Conservation (phyloP, 1,140 invertebrate species). For the Saccostrea echinata region DNA sequence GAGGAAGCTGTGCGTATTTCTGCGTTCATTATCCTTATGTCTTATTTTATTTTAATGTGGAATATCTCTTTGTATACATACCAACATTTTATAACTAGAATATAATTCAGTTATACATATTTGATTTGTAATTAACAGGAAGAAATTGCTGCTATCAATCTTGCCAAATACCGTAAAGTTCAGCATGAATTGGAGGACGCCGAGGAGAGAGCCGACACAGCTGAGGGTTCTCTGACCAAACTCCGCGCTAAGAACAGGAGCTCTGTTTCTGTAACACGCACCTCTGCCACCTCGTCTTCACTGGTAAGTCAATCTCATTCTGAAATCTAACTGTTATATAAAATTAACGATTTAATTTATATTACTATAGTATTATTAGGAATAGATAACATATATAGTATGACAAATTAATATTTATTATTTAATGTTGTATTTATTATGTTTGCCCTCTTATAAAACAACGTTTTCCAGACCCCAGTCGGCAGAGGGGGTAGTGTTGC, state of each 20-base stretch:
- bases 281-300: slow-evolving; percentile 61
- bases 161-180: slow-evolving; percentile 99
- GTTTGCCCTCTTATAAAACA: neutral
- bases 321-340: neutral
- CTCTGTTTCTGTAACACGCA: slow-evolving; percentile 74
- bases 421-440: neutral
- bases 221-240: slow-evolving; percentile 98
- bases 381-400: neutral
- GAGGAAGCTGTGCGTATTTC: slow-evolving; percentile 89
- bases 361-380: neutral
- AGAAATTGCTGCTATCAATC: slow-evolving; percentile 98
- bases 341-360: neutral
- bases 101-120: too few relatives aligned
- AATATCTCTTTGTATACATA: neutral
- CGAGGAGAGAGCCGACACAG: slow-evolving; percentile 97
- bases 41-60: neutral
- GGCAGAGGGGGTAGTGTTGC: slow-evolving; percentile 32
- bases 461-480: slow-evolving; percentile 35
- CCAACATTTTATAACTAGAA: too few relatives aligned
- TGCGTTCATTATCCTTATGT: neutral
- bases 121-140: slow-evolving; percentile 82
- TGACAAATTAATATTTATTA: neutral
- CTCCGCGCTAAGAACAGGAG: slow-evolving; percentile 97
- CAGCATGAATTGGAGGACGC: slow-evolving; percentile 99
- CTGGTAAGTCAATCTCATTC: slow-evolving; percentile 20